Conservation (phyloP, 1,140 invertebrate genomes). For the Caenorhabditis tropicalis region DNA sequence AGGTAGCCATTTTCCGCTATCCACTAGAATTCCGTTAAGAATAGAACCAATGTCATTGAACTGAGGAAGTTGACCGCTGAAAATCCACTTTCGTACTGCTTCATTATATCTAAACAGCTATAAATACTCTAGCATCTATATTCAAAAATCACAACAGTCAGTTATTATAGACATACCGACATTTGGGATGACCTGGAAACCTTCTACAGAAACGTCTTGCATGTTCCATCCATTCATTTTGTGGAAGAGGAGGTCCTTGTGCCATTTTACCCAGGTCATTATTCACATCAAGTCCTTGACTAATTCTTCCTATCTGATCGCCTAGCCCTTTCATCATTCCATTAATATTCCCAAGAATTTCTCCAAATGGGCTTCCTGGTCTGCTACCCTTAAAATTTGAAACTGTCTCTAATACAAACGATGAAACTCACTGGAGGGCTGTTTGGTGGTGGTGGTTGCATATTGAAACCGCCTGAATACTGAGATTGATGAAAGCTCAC, state of each 20-base stretch:
- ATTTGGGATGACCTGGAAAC: slow-evolving; percentile 47
- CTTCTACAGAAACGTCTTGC: slow-evolving; percentile 29
- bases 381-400: background rate
- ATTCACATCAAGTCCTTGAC: slow-evolving; percentile 18
- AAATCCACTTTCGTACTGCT: slow-evolving; percentile 10
- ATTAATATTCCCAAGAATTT: background rate
- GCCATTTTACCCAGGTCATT: slow-evolving; percentile 25
- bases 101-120: background rate
- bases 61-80: slow-evolving; percentile 31
- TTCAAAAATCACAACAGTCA: background rate
- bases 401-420: too few relatives aligned
- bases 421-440: background rate
- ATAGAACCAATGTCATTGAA: slow-evolving; percentile 35
- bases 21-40: slow-evolving; percentile 7
- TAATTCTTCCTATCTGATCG: background rate
- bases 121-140: background rate
- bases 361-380: background rate
- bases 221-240: slow-evolving; percentile 20
- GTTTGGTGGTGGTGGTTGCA: background rate
- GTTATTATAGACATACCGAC: background rate
- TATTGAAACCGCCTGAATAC: background rate
- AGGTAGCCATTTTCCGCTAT: slow-evolving; percentile 41
- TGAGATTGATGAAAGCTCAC: background rate
- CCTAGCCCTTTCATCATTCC: background rate
- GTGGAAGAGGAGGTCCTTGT: background rate